Evolutionary conservation across 2,113 vertebrate genomes (phyloP).

Genomic region (Oncorhynchus masou): DNA sequence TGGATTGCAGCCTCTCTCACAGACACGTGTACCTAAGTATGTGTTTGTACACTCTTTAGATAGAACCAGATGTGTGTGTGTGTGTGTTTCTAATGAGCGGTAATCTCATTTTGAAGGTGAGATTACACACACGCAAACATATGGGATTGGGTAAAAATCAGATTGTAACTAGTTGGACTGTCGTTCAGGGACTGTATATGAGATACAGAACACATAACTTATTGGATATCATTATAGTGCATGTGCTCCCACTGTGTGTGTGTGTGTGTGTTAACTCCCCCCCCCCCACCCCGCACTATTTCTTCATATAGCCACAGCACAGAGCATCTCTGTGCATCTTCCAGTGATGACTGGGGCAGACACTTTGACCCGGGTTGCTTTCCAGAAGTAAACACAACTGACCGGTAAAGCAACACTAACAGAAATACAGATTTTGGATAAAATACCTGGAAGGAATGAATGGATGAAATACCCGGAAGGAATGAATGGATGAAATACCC

Average conservation of each 20-base stretch:
- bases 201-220: slow-evolving; percentile 51
- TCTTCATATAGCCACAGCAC: no score
- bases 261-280: not conserved
- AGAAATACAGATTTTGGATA: no score
- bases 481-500: no score
- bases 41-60: not conserved
- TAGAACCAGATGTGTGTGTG: slow-evolving; percentile 32
- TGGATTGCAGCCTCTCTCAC: not conserved
- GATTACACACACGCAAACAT: not conserved
- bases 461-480: no score
- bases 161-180: slow-evolving; percentile 81
- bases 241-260: slow-evolving; percentile 16
- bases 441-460: no score
- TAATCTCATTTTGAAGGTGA: slow-evolving; percentile 66
- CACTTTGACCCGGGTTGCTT: no score
- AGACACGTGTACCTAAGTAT: no score
- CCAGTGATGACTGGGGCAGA: no score
- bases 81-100: slow-evolving; percentile 52
- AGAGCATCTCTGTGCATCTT: no score
- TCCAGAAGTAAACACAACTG: no score
- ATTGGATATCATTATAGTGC: slow-evolving; percentile 67
- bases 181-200: slow-evolving; percentile 60
- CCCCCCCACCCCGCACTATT: no score
- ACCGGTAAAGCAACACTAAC: no score
- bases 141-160: slow-evolving; percentile 71